A percentile compares a stretch with the other conserved stretches of the same genome.
Evolutionary conservation across 2,888 invertebrate genomes (phyloP).

Genomic region (Formica aserva): DNA sequence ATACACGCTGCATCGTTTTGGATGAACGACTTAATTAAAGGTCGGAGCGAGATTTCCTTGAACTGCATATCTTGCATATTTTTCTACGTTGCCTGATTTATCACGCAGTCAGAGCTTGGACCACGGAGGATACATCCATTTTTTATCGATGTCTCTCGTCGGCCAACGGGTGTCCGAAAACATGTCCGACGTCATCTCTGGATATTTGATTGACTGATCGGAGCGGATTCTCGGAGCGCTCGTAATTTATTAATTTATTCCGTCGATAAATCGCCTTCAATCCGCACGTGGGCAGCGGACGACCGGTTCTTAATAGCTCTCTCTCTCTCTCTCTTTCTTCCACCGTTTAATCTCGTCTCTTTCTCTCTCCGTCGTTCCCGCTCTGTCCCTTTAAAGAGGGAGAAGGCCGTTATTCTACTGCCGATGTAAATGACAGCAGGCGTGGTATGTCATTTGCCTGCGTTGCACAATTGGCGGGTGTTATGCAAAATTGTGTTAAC

Average conservation of each 20-base stretch:
- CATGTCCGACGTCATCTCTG: slow-evolving; percentile 19
- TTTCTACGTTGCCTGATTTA: slow-evolving; percentile 25
- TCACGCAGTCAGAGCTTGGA: slow-evolving; percentile 7
- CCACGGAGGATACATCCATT: slow-evolving; percentile 17
- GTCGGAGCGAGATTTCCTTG: not conserved
- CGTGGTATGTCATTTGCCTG: slow-evolving; percentile 43
- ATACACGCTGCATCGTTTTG: not conserved
- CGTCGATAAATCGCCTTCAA: slow-evolving; percentile 75
- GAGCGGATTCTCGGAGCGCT: slow-evolving; percentile 48
- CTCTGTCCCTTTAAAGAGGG: slow-evolving; percentile 19
- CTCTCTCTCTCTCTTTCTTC: slow-evolving; percentile 26
- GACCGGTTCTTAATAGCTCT: slow-evolving; percentile 55
- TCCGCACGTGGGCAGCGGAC: slow-evolving; percentile 73
- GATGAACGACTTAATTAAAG: slow-evolving; percentile 32
- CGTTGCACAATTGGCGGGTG: slow-evolving; percentile 45
- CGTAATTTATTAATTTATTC: slow-evolving; percentile 79
- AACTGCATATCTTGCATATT: not conserved
- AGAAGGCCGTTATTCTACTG: slow-evolving; percentile 59
- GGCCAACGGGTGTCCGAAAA: slow-evolving; percentile 39
- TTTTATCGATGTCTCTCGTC: slow-evolving; percentile 20
- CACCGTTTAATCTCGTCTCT: slow-evolving; percentile 20
- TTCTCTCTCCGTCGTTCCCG: not conserved
- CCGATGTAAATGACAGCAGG: slow-evolving; percentile 48
- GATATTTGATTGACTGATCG: slow-evolving; percentile 64
- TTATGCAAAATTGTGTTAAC: slow-evolving; percentile 33